Evolutionary conservation across 2,888 invertebrate genomes (phyloP).

Genomic region (Syritta pipiens): DNA sequence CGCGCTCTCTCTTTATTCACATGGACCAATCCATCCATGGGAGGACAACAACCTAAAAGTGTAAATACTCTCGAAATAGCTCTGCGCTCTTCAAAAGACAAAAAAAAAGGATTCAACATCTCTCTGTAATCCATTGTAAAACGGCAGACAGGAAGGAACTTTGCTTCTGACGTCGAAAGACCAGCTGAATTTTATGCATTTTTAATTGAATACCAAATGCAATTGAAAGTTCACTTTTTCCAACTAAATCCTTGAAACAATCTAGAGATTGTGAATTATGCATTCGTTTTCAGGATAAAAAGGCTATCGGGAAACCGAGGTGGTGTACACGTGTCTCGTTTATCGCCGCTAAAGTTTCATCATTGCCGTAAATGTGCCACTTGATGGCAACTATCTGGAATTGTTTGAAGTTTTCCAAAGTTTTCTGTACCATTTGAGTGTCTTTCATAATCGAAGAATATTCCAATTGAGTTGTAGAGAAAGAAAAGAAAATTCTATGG

Average conservation of each 20-base stretch:
- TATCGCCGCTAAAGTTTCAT: background rate
- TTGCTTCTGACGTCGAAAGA: no score
- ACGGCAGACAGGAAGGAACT: no score
- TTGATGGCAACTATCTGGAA: conserved; percentile 30
- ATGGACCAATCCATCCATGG: background rate
- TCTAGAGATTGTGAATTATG: conserved; percentile 26
- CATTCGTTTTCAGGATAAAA: background rate
- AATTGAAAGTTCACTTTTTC: conserved; percentile 15
- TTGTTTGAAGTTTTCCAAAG: conserved; percentile 13
- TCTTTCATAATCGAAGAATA: no score
- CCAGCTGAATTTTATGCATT: conserved; percentile 47
- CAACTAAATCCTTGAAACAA: background rate
- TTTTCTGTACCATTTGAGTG: no score
- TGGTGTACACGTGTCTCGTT: no score
- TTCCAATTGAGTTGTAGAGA: no score
- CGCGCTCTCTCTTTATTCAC: conserved; percentile 1
- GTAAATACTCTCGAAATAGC: no score
- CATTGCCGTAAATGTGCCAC: conserved; percentile 1
- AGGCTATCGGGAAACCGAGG: background rate
- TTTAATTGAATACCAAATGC: conserved; percentile 47
- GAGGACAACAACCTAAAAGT: no score
- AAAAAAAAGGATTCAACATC: no score
- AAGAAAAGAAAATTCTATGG: no score
- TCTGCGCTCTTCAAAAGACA: no score
- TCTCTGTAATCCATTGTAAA: no score